These are phyloP conservation scores for Natator depressus DNA, from an alignment of 2,113 vertebrate species.

Conservation along the genomic window DNA sequence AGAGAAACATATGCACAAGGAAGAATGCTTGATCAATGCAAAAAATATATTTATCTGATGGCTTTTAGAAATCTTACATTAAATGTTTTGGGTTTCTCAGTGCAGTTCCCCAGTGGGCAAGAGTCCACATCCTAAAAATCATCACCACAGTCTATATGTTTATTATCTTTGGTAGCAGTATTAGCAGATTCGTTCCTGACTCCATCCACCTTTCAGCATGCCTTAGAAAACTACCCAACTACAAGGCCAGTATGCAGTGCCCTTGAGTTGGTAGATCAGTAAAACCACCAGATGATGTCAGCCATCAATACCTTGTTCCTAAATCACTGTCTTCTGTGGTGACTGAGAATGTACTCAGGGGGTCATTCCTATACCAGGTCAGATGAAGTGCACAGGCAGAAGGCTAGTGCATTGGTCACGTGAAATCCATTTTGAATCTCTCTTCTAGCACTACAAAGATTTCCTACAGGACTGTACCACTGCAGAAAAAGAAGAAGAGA, in stretches of 20 bases:
- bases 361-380: background rate
- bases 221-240: background rate
- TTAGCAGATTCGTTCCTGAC: background rate
- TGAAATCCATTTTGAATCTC: background rate
- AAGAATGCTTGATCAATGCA: background rate
- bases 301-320: background rate
- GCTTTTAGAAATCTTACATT: background rate
- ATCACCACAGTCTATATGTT: background rate
- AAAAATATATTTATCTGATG: background rate
- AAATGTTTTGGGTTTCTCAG: background rate
- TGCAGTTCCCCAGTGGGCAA: rapidly evolving
- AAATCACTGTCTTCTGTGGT: background rate
- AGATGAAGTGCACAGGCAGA: background rate
- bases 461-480: background rate
- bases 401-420: background rate
- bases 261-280: background rate
- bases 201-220: background rate
- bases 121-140: background rate
- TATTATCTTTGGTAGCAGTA: background rate
- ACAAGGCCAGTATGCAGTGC: rapidly evolving
- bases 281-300: background rate
- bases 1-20: background rate
- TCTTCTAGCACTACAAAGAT: background rate
- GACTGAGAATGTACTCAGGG: background rate
- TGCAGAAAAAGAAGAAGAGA: background rate